Base-by-base conservation (phyloP, 2,113 vertebrate genomes). In the Haemorhous mexicanus region DNA sequence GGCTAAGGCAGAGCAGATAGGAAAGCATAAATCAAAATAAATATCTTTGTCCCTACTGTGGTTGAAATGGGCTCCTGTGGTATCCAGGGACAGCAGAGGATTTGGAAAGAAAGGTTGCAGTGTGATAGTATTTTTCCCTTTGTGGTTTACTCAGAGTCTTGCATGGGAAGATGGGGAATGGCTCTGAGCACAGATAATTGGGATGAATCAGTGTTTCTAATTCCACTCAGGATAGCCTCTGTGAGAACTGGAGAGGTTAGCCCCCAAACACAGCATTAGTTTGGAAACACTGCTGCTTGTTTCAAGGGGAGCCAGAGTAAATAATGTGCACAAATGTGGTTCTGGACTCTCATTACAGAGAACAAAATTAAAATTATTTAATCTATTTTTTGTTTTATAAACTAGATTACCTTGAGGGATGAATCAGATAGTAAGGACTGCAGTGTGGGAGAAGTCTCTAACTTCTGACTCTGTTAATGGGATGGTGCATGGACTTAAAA, bases 1-100 rank as follows among this genome's bases (percentile, higher is more conserved):
- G 73, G 86, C 53, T 93, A 64, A 76, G 37, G 50, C n/a, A 37
- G 49, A 87, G 37, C 56, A 90, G 64, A 97, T 92, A 96, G 90
- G 73, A 96, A 96, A 95, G 64, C 76, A 96, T 84, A 94, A 96
- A 96, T 93, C 61, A 94, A 96, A 97, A 96, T 78, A 96, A 96
- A 89, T 94, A 66, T 78, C 68, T 78, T 35, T 82, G 61, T 92
- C 84, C 87, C 53, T 81, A 1, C 82, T 93, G 89, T 15, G n/a
- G 73, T 66, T 79, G 76, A 82, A 93, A 87, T 32, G 58, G 80
- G 41, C 83, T 97, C 53, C 89, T 0, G 5, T 95, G 86, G 90
- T 79, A 92, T 89, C 73, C 61, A 87, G 80, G 88, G 88, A 92
- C 88, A 90, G 76, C 2, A 7, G 66, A 92, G 69, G 46, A 75